Evolutionary conservation across 1,140 invertebrate species (phyloP).

Genomic region (Formica selysi): DNA sequence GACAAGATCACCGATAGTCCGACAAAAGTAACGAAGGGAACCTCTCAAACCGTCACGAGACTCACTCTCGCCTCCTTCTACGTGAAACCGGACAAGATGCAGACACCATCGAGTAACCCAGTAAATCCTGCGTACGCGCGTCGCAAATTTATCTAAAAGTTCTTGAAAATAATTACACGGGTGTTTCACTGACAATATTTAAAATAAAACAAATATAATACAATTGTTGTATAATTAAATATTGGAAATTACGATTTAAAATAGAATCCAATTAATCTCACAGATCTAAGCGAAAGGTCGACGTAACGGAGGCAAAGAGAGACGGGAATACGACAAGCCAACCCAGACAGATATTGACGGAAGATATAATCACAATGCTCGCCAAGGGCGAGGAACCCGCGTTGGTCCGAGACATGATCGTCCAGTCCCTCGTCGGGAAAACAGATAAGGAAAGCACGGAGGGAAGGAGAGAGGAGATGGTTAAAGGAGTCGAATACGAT

Average conservation of each 20-base stretch:
- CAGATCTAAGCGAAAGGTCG: not conserved
- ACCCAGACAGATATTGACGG: not conserved
- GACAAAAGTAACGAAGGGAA: conserved; percentile 18
- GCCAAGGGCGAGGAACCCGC: not conserved
- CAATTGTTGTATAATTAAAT: not conserved
- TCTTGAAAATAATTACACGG: not conserved
- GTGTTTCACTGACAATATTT: not conserved
- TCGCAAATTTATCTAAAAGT: not conserved
- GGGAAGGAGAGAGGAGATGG: not conserved
- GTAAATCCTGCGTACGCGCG: not conserved
- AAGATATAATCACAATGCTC: not conserved
- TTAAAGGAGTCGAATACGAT: not conserved
- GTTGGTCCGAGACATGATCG: not conserved
- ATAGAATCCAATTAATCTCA: not conserved
- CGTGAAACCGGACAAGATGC: conserved; percentile 71
- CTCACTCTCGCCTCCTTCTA: conserved; percentile 68
- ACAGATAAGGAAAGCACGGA: not conserved
- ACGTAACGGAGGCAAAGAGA: not conserved
- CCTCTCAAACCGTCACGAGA: conserved; percentile 69
- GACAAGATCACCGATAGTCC: not conserved
- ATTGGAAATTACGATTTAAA: not conserved
- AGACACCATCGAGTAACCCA: conserved; percentile 55
- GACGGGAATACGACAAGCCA: not conserved
- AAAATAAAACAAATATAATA: not conserved
- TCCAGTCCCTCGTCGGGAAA: not conserved